Evolutionary conservation across 1,140 invertebrate genomes (phyloP), one percentile per base, ranked within the genome.

Genomic region (Sminthurinus signatus): DNA sequence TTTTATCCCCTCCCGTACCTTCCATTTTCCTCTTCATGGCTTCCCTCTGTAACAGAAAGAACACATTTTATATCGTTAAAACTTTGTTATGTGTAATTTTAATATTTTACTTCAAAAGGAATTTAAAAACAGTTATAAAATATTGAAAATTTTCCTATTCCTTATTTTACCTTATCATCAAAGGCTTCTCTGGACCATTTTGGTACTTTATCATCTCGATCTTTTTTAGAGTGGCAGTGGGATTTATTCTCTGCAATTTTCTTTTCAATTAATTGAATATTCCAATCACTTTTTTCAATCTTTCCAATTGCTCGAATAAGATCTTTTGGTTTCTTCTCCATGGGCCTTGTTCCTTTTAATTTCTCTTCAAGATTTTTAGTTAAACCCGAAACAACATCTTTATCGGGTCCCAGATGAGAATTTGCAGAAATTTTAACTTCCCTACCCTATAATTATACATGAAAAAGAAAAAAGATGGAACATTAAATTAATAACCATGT

Each of bases 211-310:
- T 92, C 88, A 25, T 87, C 80, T 64, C 78, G 82, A 19, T 85
- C 83, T 69, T 83, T 82, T 19, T 80, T 80, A 80, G 21, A 86
- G 84, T 64, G 60, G 1, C 15, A 31, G 50, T 62, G 66, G 62
- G 73, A 81, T 75, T 88, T 87, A 70, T 87, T 92, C 75, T 92
- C 87, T 72, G 87, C 83, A 8, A 93, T 91, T 78, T 94, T 93
- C 72, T 91, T 88, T 73, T 93, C 90, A 27, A 94, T 91, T 75
- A 90, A 85, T 67, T 89, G 88, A 2, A 94, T 84, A 77, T 94
- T 93, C 92, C 92, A 96, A 78, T 96, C 92, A 44, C 84, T 88
- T 67, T 86, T 86, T 73, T 93, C 88, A 58, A 95, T 89, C 80
- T 91, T 91, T 79, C 84, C 91, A 64, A 94, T 91, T 21, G 89